These are phyloP conservation scores for Lomographa bimaculata DNA, from an alignment of 2,888 invertebrate species.

Conservation along the genomic window DNA sequence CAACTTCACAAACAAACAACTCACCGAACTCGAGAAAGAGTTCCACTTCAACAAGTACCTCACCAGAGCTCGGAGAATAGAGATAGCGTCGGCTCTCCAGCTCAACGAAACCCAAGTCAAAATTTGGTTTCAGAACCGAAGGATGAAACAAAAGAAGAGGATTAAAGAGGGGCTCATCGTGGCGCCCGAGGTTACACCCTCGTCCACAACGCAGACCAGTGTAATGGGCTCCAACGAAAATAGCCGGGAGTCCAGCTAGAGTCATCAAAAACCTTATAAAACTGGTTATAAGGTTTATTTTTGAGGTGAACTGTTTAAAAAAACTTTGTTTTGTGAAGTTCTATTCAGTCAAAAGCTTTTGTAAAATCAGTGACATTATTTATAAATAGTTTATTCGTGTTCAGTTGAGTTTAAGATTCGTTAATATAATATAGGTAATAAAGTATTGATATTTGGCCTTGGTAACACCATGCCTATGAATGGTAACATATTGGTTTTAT, in stretches of 20 bases:
- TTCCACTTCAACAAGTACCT: constrained; percentile 99
- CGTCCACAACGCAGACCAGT: constrained; percentile 64
- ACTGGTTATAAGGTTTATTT: constrained; percentile 30
- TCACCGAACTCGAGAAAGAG: constrained; percentile 99
- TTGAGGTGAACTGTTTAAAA: constrained; percentile 31
- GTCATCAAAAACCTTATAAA: constrained; percentile 25
- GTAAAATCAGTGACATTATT: constrained; percentile 12
- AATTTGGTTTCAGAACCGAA: constrained; percentile 99
- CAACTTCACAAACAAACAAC: constrained; percentile 99
- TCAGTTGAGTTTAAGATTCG: constrained; percentile 1
- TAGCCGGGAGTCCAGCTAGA: constrained; percentile 87
- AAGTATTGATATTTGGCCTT: too few species aligned
- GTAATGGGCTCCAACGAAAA: constrained; percentile 86
- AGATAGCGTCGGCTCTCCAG: constrained; percentile 97
- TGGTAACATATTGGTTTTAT: too few species aligned
- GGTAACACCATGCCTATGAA: too few species aligned
- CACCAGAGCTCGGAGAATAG: constrained; percentile 97
- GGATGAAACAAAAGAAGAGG: constrained; percentile 99
- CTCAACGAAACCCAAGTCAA: constrained; percentile 99
- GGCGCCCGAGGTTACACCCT: constrained; percentile 77
- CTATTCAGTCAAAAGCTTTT: constrained; percentile 17
- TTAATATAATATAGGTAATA: too few species aligned
- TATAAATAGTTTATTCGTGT: constrained; percentile 4
- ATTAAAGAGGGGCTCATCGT: constrained; percentile 95
- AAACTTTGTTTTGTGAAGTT: constrained; percentile 21